Percentiles rank a stretch among this genome's conserved stretches.
These are phyloP conservation scores for Rhaphigaster nebulosa DNA, from an alignment of 2,888 invertebrate species.

Conservation along the genomic window DNA sequence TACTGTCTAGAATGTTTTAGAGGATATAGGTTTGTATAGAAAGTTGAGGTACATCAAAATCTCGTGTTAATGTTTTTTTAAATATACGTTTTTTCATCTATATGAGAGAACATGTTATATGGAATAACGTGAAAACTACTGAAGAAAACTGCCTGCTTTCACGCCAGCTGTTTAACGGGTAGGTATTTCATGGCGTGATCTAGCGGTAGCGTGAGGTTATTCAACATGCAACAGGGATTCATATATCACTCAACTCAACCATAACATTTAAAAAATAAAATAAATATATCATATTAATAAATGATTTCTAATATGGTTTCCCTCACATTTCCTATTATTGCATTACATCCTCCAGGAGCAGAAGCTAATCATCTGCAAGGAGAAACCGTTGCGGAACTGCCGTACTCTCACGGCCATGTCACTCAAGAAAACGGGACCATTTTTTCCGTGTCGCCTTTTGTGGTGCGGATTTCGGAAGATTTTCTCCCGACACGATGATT, in stretches of 20 bases:
- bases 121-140: neutral
- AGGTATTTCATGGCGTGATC: slow-evolving; percentile 7
- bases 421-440: neutral
- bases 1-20: too few relatives aligned
- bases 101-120: neutral
- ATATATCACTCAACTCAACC: neutral
- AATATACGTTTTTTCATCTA: neutral
- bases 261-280: too few relatives aligned
- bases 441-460: slow-evolving; percentile 18
- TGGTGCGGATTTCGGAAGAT: neutral
- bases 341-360: neutral
- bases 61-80: too few relatives aligned
- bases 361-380: neutral
- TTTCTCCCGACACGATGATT: neutral
- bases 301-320: neutral
- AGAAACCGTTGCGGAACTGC: neutral
- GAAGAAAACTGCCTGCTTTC: neutral
- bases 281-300: too few relatives aligned
- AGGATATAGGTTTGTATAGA: too few relatives aligned
- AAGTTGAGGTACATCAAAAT: too few relatives aligned
- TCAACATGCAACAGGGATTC: neutral
- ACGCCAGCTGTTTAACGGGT: neutral
- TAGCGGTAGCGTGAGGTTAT: neutral
- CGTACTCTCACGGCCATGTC: neutral
- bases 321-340: neutral